phyloP scores from a whole-genome alignment of 2,113 vertebrate genomes.

The Cynocephalus volans region DNA sequence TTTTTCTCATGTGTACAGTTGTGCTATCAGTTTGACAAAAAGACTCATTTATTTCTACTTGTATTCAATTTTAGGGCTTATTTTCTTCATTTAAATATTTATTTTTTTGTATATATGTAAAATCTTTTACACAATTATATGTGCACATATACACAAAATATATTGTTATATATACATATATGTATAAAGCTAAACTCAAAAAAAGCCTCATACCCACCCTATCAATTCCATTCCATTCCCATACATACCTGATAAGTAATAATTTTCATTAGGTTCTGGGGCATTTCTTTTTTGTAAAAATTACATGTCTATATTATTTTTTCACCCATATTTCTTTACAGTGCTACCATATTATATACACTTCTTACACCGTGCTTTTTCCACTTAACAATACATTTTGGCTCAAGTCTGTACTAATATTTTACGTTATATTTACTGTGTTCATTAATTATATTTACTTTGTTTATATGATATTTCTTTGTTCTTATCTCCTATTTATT shows the following conservation, averaged over 20 bases:
- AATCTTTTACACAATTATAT: neutral
- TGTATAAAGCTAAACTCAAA: neutral
- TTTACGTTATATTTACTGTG: neutral
- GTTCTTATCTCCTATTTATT: neutral
- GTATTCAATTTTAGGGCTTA: neutral
- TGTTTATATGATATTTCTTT: constrained; percentile 12
- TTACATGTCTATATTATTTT: neutral
- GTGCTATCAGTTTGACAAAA: constrained; percentile 10
- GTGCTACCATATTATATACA: neutral
- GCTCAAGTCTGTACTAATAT: neutral
- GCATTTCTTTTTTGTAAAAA: constrained; percentile 10
- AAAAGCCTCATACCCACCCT: neutral
- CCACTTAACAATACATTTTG: neutral
- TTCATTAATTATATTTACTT: neutral
- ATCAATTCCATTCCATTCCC: neutral
- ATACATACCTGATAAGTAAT: neutral
- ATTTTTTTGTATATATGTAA: neutral
- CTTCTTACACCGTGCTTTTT: neutral
- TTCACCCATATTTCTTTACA: neutral
- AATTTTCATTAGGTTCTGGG: constrained; percentile 17
- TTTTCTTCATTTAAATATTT: neutral
- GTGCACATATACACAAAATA: too few species aligned
- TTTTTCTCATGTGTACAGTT: neutral
- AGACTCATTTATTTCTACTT: neutral
- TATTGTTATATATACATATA: neutral